Evolutionary conservation across 2,113 vertebrate genomes (phyloP).

Genomic region (Fulica atra): DNA sequence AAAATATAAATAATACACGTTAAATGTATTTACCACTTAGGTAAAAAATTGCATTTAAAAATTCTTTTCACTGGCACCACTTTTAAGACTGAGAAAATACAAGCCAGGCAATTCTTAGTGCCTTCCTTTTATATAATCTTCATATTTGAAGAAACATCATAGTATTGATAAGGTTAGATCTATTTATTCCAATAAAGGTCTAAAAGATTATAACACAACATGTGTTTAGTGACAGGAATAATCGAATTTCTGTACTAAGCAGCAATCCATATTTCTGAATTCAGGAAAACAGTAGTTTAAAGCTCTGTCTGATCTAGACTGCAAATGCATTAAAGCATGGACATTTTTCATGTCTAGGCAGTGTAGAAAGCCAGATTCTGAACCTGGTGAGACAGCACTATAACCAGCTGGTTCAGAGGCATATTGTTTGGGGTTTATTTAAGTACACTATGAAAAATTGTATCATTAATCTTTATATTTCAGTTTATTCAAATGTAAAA

Average conservation of each 20-base stretch:
- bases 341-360: neutral
- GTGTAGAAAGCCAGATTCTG: neutral
- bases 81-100: neutral
- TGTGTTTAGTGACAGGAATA: neutral
- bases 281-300: neutral
- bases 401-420: neutral
- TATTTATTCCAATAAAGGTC: neutral
- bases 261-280: neutral
- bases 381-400: neutral
- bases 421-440: neutral
- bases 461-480: neutral
- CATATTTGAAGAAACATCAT: neutral
- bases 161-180: neutral
- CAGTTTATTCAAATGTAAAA: neutral
- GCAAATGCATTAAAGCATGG: neutral
- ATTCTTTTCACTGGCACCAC: neutral
- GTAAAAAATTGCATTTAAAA: neutral
- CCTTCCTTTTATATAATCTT: neutral
- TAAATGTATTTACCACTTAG: neutral
- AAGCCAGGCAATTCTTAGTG: neutral
- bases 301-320: neutral
- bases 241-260: neutral
- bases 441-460: neutral
- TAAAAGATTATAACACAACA: neutral
- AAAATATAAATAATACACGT: neutral